These are phyloP conservation scores for Adineta ricciae DNA, from an alignment of 2,888 invertebrate species.

Conservation along the genomic window DNA sequence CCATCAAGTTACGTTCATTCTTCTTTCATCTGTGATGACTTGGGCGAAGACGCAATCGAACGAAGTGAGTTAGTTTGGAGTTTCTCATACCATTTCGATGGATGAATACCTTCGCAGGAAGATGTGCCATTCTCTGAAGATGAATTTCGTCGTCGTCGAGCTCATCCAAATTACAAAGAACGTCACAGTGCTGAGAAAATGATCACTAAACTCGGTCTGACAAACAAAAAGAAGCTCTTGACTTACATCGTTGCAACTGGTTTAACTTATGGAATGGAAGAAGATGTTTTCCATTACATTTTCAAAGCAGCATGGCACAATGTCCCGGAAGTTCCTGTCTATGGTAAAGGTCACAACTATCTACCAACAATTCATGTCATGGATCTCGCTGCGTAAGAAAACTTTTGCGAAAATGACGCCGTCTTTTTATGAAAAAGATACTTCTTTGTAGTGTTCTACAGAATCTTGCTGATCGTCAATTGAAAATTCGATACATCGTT, in stretches of 20 bases:
- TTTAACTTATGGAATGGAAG: slow-evolving; percentile 49
- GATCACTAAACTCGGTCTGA: slow-evolving; percentile 57
- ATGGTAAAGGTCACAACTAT: slow-evolving; percentile 49
- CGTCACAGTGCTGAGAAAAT: slow-evolving; percentile 62
- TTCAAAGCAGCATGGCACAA: slow-evolving; percentile 52
- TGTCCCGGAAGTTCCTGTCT: slow-evolving; percentile 43
- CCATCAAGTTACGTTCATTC: slow-evolving; percentile 55
- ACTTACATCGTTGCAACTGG: slow-evolving; percentile 49
- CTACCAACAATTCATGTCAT: slow-evolving; percentile 50
- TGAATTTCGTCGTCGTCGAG: slow-evolving; percentile 62
- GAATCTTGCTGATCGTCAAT: slow-evolving; percentile 47
- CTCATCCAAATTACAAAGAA: slow-evolving; percentile 62
- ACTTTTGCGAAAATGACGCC: too few relatives aligned
- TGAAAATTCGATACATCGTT: slow-evolving; percentile 48
- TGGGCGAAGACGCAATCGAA: slow-evolving; percentile 64
- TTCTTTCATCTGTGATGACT: slow-evolving; percentile 64
- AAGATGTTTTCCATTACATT: slow-evolving; percentile 50
- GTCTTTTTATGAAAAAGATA: too few relatives aligned
- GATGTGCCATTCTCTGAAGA: slow-evolving; percentile 59
- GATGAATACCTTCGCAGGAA: slow-evolving; percentile 44
- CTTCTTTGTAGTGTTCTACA: slow-evolving; percentile 44
- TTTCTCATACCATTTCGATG: too few relatives aligned
- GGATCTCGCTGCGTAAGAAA: slow-evolving; percentile 48
- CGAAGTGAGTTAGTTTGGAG: slow-evolving; percentile 43
- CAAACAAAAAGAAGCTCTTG: slow-evolving; percentile 47